Evolutionary conservation across 1,140 invertebrate species (phyloP), one percentile per base, ranked within the genome.

Genomic region (Dufourea novaeangliae): DNA sequence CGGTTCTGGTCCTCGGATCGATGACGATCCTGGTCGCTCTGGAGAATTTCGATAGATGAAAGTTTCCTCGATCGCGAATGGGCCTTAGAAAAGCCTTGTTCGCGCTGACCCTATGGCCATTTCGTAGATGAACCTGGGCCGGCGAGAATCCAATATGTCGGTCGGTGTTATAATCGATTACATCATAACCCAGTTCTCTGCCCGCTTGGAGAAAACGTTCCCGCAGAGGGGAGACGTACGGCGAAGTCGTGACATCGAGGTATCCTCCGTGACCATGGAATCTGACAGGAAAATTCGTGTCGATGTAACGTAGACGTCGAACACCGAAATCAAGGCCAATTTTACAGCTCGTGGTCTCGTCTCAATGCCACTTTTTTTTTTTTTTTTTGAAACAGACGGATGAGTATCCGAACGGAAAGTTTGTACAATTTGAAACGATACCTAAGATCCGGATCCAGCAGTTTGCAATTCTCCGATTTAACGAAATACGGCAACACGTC

Each of bases 401-500:
- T n/a, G n/a, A n/a, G 41, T 20, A 46, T 20, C 6, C 41, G 41
- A 46, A 4, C 41, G 14, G 41, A 17, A 46, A 20, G 14, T 46
- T 5, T 6, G 17, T 25, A 39, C 5, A 54, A 70, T 6, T 0
- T n/a, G 22, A 5, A 63, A 39, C 22, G 11, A 39, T 73, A 80
- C 92, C 90, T 87, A 14, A 82, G 68, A 11, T 88, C 67, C 12
- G 11, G 25, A 84, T 89, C 59, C 14, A 34, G 17, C 14, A 90
- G 86, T 12, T 88, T 90, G 74, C 93, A 93, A 77, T 95, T 95
- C 91, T 98, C 97, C 0, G 95, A 95, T 88, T 97, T 97, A 34
- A 94, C 94, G 85, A 98, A 98, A 89, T 97, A 98, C 0, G 95
- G 96, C 11, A 97, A 86, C 0, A 98, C 93, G 66, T 97, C 95